phyloP scores from a whole-genome alignment of 2,113 vertebrate genomes.

The Cairina moschata region DNA sequence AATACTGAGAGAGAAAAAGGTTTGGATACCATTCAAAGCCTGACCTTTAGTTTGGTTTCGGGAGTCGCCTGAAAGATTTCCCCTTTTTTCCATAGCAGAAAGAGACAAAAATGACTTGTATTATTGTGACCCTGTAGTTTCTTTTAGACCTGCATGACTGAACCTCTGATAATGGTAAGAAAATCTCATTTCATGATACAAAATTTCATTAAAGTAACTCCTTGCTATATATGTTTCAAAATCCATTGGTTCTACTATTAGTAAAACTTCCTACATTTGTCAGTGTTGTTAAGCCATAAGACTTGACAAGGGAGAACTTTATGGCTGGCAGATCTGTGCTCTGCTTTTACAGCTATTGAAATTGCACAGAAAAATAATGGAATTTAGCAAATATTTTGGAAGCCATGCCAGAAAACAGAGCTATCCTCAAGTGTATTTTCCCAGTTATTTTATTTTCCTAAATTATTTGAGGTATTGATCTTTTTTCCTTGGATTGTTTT shows the following conservation, averaged over 20 bases:
- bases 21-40: slow-evolving; percentile 57
- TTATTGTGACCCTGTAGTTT: neutral
- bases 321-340: neutral
- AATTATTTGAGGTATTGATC: neutral
- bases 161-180: neutral
- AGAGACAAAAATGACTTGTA: neutral
- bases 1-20: neutral
- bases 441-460: neutral
- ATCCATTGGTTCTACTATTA: neutral
- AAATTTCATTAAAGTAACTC: neutral
- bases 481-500: neutral
- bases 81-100: neutral
- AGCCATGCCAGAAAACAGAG: neutral
- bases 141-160: neutral
- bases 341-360: neutral
- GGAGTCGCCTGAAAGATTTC: slow-evolving; percentile 27
- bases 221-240: neutral
- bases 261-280: neutral
- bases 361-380: neutral
- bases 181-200: neutral
- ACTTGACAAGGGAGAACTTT: neutral
- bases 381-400: neutral
- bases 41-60: slow-evolving; percentile 57
- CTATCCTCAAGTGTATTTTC: neutral
- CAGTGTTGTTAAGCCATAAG: neutral